These are phyloP conservation scores for Xenotilapia caudafasciata DNA, from an alignment of 2,113 vertebrate species.

Conservation along the genomic window DNA sequence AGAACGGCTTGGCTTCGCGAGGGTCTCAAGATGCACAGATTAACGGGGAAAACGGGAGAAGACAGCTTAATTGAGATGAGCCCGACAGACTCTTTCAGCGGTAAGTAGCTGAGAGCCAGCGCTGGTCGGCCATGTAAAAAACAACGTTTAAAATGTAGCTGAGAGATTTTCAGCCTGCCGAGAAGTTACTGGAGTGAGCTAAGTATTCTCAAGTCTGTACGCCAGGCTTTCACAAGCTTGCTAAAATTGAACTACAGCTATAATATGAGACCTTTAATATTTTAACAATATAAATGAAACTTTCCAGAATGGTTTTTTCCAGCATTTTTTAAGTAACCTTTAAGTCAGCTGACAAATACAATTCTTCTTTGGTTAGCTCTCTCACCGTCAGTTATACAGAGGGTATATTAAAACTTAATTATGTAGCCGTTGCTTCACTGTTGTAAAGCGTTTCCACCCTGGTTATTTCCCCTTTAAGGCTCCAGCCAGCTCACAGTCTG, in stretches of 20 bases:
- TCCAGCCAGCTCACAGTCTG: neutral
- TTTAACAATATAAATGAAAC: neutral
- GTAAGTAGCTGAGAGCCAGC: conserved; percentile 30
- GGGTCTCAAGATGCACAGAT: conserved; percentile 48
- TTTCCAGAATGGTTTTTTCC: neutral
- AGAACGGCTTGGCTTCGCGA: neutral
- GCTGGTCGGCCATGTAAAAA: neutral
- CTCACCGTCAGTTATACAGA: neutral
- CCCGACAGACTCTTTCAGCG: conserved; percentile 52
- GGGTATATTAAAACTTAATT: neutral
- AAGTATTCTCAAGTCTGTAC: neutral
- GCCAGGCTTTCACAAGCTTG: neutral
- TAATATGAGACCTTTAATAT: neutral
- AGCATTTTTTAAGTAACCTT: neutral
- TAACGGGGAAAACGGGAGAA: conserved; percentile 42
- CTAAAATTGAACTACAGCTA: neutral
- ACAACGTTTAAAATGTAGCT: neutral
- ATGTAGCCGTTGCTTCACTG: neutral
- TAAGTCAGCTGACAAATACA: neutral
- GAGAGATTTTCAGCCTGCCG: neutral
- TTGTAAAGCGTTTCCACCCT: neutral
- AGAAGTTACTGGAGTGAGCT: neutral
- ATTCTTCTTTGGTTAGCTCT: neutral
- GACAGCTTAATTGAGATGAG: conserved; percentile 72
- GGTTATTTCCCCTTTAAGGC: neutral